A percentile compares a stretch with the other conserved stretches of the same genome.
Evolutionary conservation across 2,888 invertebrate genomes (phyloP).

Genomic region (Alviniconcha strummeri): DNA sequence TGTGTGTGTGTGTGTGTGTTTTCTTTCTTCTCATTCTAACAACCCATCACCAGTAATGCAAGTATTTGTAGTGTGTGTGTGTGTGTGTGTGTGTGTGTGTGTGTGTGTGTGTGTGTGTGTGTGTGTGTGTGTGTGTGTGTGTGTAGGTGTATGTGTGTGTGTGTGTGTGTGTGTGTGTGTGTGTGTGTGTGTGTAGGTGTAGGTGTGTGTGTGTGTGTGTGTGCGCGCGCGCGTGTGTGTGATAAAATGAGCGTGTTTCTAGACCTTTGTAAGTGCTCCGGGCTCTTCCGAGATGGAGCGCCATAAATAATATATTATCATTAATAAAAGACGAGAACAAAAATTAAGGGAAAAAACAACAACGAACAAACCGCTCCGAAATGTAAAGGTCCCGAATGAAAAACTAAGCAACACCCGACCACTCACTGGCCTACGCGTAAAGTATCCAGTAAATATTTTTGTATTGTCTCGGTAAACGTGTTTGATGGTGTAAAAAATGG

Average conservation of each 20-base stretch:
- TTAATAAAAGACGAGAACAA: not conserved
- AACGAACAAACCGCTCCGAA: not conserved
- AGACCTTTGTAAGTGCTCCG: no score
- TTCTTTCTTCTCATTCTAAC: not conserved
- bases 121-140: conserved; percentile 14
- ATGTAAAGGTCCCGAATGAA: not conserved
- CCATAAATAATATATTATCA: not conserved
- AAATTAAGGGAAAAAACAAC: no score
- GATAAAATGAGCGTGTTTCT: not conserved
- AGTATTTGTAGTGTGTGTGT: not conserved
- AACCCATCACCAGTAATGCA: not conserved
- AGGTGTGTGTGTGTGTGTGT: conserved; percentile 6
- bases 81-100: not conserved
- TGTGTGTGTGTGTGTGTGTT: not conserved
- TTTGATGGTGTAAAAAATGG: no score
- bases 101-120: conserved; percentile 3
- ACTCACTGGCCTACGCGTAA: not conserved
- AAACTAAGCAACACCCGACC: not conserved
- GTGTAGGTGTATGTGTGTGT: not conserved
- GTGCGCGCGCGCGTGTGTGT: not conserved
- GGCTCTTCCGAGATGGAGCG: not conserved
- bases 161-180: not conserved
- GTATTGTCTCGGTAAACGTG: no score
- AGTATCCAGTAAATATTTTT: no score
- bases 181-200: not conserved